Percentiles rank a stretch among this genome's conserved stretches.
These are phyloP conservation scores for Polymixis flavicincta DNA, from an alignment of 2,888 invertebrate genomes.

Conservation along the genomic window DNA sequence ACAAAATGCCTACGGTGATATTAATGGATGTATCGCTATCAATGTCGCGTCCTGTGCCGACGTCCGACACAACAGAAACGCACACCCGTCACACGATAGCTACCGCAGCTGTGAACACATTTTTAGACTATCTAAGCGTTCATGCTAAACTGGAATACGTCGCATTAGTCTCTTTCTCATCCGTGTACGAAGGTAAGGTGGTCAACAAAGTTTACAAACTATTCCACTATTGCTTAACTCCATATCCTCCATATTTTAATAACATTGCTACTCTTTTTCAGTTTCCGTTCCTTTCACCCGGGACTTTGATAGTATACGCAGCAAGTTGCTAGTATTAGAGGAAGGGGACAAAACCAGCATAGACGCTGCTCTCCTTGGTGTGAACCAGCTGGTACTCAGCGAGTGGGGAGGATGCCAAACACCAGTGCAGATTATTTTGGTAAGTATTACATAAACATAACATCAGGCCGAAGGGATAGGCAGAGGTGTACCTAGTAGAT, in stretches of 20 bases:
- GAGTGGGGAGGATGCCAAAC: slow-evolving; percentile 98
- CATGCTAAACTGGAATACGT: slow-evolving; percentile 88
- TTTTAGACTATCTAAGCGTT: slow-evolving; percentile 83
- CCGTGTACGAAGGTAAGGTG: slow-evolving; percentile 82
- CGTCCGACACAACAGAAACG: slow-evolving; percentile 81
- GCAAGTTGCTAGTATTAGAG: slow-evolving; percentile 94
- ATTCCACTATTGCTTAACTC: not conserved
- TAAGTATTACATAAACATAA: slow-evolving; percentile 62
- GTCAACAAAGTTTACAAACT: slow-evolving; percentile 1
- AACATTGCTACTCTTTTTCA: slow-evolving; percentile 56
- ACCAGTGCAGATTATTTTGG: slow-evolving; percentile 93
- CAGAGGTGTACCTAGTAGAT: not conserved
- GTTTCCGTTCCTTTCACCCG: slow-evolving; percentile 96
- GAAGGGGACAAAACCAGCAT: slow-evolving; percentile 97
- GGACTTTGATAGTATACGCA: slow-evolving; percentile 95
- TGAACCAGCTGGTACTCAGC: slow-evolving; percentile 94
- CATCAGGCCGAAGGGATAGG: not conserved
- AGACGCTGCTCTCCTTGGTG: slow-evolving; percentile 94
- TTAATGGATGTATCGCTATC: slow-evolving; percentile 86
- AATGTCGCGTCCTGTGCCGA: slow-evolving; percentile 85
- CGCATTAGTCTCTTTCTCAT: slow-evolving; percentile 84
- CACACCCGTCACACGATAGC: slow-evolving; percentile 85
- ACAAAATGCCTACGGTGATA: slow-evolving; percentile 85
- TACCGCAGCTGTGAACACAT: slow-evolving; percentile 82
- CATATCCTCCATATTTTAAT: not conserved